Percentiles rank a stretch among this genome's conserved stretches.
Conservation (phyloP, 2,797 vertebrate genomes). For the Pempheris klunzingeri region DNA sequence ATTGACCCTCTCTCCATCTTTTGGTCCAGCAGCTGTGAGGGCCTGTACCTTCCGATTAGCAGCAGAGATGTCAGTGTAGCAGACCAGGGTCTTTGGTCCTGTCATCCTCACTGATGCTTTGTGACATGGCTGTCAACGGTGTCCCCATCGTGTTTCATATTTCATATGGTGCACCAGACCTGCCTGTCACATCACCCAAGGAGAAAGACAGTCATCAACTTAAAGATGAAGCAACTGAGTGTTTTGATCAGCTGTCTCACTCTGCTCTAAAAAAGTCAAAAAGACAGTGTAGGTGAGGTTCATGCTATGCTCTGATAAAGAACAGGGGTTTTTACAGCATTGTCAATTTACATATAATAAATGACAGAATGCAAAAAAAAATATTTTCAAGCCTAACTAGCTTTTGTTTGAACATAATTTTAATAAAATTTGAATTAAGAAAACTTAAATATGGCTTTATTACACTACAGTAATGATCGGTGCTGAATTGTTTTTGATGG, state of each 20-base stretch:
- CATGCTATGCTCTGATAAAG: background rate
- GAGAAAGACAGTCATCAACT: slow-evolving; percentile 72
- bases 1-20: slow-evolving; percentile 87
- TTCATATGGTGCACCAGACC: slow-evolving; percentile 81
- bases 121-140: slow-evolving; percentile 84
- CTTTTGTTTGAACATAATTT: background rate
- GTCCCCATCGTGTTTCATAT: slow-evolving; percentile 82
- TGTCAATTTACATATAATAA: background rate
- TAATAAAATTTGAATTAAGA: background rate
- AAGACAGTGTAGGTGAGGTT: background rate
- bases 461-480: background rate
- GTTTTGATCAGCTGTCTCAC: slow-evolving; percentile 39
- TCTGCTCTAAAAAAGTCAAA: background rate
- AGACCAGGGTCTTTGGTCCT: slow-evolving; percentile 79
- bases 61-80: slow-evolving; percentile 81
- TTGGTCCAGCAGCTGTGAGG: slow-evolving; percentile 85
- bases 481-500: background rate
- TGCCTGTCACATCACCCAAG: slow-evolving; percentile 73
- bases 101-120: slow-evolving; percentile 86
- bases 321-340: background rate
- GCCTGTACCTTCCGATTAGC: slow-evolving; percentile 91
- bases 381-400: background rate
- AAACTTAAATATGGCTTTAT: too few relatives aligned
- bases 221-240: slow-evolving; percentile 46
- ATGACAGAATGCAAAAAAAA: background rate